phyloP scores from a whole-genome alignment of 1,140 invertebrate species.

The Hypothenemus hampei region DNA sequence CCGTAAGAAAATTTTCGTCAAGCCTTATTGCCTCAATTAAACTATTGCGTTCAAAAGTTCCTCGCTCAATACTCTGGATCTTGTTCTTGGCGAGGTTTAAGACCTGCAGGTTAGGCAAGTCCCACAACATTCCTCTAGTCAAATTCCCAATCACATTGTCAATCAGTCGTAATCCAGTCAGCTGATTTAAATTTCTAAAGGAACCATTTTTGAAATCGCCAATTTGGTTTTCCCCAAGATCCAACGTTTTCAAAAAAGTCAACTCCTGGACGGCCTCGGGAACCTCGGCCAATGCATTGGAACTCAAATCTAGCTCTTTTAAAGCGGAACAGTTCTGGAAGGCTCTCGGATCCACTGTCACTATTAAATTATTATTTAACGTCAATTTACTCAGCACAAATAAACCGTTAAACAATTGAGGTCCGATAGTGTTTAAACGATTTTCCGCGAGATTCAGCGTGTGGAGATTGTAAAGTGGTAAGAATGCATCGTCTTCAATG shows the following conservation, averaged over 20 bases:
- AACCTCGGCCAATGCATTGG: constrained; percentile 74
- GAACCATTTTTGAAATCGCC: constrained; percentile 72
- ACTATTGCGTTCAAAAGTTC: constrained; percentile 73
- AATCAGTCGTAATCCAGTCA: constrained; percentile 77
- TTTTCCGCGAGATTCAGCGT: constrained; percentile 82
- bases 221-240: constrained; percentile 84
- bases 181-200: constrained; percentile 75
- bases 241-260: constrained; percentile 76
- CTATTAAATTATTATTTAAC: constrained; percentile 77
- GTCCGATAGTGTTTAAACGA: constrained; percentile 71
- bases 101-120: constrained; percentile 74
- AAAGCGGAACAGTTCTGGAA: constrained; percentile 86
- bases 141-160: constrained; percentile 84
- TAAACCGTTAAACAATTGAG: constrained; percentile 77
- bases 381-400: constrained; percentile 79
- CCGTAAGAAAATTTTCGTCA: constrained; percentile 79
- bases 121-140: constrained; percentile 77
- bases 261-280: constrained; percentile 78
- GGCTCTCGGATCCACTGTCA: constrained; percentile 73
- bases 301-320: constrained; percentile 84
- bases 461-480: constrained; percentile 80
- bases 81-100: constrained; percentile 84
- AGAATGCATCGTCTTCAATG: constrained; percentile 81
- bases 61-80: constrained; percentile 74
- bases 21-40: constrained; percentile 78